Evolutionary conservation across 30 jellyfish, hydroid and myxozoan species (phyloP), one percentile per base, ranked within the genome.

Genomic region (Morbakka virulenta): DNA sequence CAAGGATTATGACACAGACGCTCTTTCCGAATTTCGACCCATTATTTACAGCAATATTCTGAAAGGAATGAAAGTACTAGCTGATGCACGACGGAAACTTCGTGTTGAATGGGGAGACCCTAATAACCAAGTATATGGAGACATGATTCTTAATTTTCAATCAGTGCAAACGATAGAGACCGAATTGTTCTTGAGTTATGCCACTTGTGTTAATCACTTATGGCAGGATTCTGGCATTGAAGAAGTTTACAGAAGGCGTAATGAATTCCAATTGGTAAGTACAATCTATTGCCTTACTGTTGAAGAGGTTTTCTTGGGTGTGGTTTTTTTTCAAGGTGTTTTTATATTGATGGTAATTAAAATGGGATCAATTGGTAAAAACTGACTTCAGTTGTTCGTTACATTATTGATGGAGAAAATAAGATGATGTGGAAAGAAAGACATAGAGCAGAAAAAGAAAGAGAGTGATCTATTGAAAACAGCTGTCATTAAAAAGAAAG

Each of bases 21-120:
- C 82, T 51, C 82, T 86, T 50, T 72, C 68, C 27, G 97, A 87
- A 50, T 86, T 87, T 81, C 76, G 80, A 79, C 97, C 97, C 3
- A 81, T 93, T 63, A 87, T 93, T 73, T 93, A 86, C 90, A 80
- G 96, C 68, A 93, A 93, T 79, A 84, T 93, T 48, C 84, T 93
- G 26, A 87, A 87, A 66, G 99, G 99, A 62, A 93, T 93, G 97
- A 87, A 87, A 62, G 97, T 93, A 24, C 67, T 93, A 51, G 97
- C 92, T n/a, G 99, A 93, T 87, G 98, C 98, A 21, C 85, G 98
- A 63, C 85, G 98, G 72, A 92, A 92, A 86, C 94, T 93, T 21
- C 80, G 76, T 62, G 87, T 93, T 17, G 79, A 87, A 69, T 86
- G 97, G 99, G 99, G 99, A n/a, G 99, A 93, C 76, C 96, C 96